Evolutionary conservation across 2,113 vertebrate species (phyloP), one percentile per base, ranked within the genome.

Genomic region (Pardalotus punctatus): DNA sequence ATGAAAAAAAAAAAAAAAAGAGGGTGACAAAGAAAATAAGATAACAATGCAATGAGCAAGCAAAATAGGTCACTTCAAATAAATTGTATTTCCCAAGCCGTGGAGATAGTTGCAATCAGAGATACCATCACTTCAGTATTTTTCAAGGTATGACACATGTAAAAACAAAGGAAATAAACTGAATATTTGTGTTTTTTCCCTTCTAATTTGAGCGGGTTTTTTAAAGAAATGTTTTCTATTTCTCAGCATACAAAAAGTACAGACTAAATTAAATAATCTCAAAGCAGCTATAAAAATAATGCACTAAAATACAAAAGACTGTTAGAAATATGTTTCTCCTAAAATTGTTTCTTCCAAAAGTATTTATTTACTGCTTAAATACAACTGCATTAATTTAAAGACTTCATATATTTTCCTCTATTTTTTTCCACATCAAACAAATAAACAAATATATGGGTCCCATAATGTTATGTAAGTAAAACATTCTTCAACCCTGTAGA

Each of bases 101-200:
- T 15, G 27, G 29, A 28, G 24, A 47, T 31, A 58, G 24, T 10
- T 57, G 15, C 27, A 77, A 45, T n/a, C 27, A 77, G 25, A 51
- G 7, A 22, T n/a, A 74, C 6, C 21, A 40, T 11, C 14, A 54
- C 36, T 79, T 76, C 42, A 57, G 2, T 45, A 35, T 61, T 82
- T 81, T 43, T 77, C 33, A 86, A 80, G 4, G 5, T 48, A 42
- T 21, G 40, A 56, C 2, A 20, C 0, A 0, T 38, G 6, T 65
- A 8, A 85, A 90, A 81, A 13, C 12, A n/a, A 20, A 27, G 42
- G 13, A 82, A 82, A 61, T 42, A 57, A 82, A 69, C 4, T 9
- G 20, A 78, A 61, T 24, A n/a, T 29, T 38, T 74, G 22, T 22
- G 1, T 25, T 83, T 56, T 67, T 89, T 76, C 18, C n/a, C 5